phyloP scores from a whole-genome alignment of 2,113 vertebrate species.

The Charadrius vociferus region DNA sequence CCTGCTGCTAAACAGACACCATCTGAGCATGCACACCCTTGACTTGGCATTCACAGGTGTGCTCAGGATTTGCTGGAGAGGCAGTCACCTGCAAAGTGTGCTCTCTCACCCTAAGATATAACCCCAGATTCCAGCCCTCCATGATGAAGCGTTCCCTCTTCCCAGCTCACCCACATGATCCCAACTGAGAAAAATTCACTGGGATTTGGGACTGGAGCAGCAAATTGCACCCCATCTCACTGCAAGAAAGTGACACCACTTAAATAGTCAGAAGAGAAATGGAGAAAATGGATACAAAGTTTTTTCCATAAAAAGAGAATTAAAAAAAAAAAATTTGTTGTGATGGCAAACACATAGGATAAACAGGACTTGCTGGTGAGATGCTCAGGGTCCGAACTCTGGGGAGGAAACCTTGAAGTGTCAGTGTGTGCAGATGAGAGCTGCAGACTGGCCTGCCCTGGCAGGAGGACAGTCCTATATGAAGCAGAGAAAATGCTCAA shows the following conservation, averaged over 20 bases:
- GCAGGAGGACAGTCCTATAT: not conserved
- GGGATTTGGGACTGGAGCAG: not conserved
- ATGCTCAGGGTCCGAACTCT: not conserved
- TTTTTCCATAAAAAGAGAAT: not conserved
- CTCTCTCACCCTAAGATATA: not conserved
- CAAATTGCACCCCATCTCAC: not conserved
- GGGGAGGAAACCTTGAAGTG: not conserved
- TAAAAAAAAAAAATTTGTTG: rapidly evolving
- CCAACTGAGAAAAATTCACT: not conserved
- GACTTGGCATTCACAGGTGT: not conserved
- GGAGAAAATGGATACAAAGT: not conserved
- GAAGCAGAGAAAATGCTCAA: not conserved
- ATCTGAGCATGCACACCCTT: not conserved
- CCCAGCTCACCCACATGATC: not conserved
- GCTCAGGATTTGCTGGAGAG: not conserved
- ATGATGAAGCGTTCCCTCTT: not conserved
- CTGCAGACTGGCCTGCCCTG: not conserved
- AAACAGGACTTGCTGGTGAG: not conserved
- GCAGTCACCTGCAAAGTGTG: not conserved
- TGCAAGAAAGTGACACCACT: not conserved
- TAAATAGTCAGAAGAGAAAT: not conserved
- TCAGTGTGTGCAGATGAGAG: not conserved
- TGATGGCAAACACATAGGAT: not conserved
- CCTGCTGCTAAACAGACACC: not conserved
- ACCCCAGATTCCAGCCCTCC: not conserved